Evolutionary conservation across 2,797 vertebrate species (phyloP).

Genomic region (Cirrhinus mrigala): DNA sequence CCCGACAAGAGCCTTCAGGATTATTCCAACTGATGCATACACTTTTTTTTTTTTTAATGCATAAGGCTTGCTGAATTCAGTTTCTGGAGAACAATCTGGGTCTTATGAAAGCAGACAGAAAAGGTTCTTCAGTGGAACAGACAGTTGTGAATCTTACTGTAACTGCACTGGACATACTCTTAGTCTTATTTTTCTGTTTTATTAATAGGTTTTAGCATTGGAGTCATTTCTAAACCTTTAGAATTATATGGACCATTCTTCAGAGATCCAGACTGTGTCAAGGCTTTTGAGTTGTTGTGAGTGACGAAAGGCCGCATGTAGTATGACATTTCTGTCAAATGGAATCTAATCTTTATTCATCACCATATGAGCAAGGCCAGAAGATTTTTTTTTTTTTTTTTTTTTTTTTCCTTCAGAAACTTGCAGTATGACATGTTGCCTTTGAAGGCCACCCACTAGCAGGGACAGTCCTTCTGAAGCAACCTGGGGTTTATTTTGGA

Average conservation of each 20-base stretch:
- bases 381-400: neutral
- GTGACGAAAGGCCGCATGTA: neutral
- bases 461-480: neutral
- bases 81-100: neutral
- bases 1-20: neutral
- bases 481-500: neutral
- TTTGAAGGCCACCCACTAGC: neutral
- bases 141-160: neutral
- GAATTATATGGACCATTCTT: neutral
- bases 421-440: neutral
- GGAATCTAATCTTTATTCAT: neutral
- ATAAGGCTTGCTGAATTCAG: neutral
- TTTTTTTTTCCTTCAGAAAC: neutral
- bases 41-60: neutral
- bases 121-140: slow-evolving; percentile 3
- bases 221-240: neutral
- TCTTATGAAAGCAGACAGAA: neutral
- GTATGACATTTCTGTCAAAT: neutral
- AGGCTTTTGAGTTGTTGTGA: neutral
- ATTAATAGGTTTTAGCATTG: neutral
- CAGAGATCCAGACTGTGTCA: neutral
- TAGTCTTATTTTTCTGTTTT: neutral
- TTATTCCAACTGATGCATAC: neutral
- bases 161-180: neutral
- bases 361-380: neutral